These are phyloP conservation scores for Labeo calbasu DNA, from an alignment of 2,797 vertebrate species.

Conservation along the genomic window DNA sequence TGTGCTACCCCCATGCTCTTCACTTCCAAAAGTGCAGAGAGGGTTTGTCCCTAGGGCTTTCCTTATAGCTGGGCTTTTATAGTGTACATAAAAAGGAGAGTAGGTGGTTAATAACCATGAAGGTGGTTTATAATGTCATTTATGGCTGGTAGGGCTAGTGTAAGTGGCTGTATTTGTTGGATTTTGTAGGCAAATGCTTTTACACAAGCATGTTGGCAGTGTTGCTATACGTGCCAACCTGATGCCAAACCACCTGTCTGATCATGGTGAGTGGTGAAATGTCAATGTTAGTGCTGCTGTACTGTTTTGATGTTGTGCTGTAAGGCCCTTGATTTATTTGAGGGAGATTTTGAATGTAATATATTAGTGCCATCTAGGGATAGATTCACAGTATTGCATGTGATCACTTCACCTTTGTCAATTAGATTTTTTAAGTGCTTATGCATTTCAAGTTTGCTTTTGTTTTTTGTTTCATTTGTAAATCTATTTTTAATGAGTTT, in stretches of 20 bases:
- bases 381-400: neutral
- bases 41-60: constrained; percentile 27
- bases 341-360: neutral
- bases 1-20: constrained; percentile 5
- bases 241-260: neutral
- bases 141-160: constrained; percentile 17
- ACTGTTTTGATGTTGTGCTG: neutral
- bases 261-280: neutral
- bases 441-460: neutral
- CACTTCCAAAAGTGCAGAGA: constrained; percentile 17
- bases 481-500: neutral
- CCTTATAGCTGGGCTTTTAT: constrained; percentile 28
- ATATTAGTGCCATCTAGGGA: constrained; percentile 46
- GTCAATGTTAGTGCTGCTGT: constrained; percentile 8
- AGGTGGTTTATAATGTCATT: constrained; percentile 11
- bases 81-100: neutral
- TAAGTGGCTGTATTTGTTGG: constrained; percentile 18
- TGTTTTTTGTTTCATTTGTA: neutral
- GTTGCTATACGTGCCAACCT: neutral
- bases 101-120: constrained; percentile 26
- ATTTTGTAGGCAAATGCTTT: neutral
- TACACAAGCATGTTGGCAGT: constrained; percentile 7
- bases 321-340: neutral
- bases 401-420: neutral
- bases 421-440: neutral